Evolutionary conservation across 2,888 invertebrate species (phyloP).

Genomic region (Ypsolopha sequella): DNA sequence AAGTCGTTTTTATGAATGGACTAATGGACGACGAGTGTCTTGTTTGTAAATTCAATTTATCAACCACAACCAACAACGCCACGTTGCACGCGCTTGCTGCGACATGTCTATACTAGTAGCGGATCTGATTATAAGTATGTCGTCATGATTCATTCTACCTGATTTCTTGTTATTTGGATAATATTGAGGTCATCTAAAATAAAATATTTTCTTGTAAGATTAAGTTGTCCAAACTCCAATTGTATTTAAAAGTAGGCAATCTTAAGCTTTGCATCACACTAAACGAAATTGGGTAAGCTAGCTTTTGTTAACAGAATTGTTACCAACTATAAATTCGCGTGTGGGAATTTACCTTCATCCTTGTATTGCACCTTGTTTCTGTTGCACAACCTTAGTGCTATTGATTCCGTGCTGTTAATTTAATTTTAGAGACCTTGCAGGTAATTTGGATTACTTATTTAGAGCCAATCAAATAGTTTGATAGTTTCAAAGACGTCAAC

Average conservation of each 20-base stretch:
- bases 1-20: no score
- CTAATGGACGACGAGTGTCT: no score
- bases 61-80: no score
- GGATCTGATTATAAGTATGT: no score
- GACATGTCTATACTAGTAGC: slow-evolving; percentile 24
- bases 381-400: slow-evolving; percentile 15
- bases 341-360: slow-evolving; percentile 14
- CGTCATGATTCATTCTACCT: no score
- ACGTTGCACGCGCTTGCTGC: slow-evolving; percentile 12
- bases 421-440: slow-evolving; percentile 12
- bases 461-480: no score
- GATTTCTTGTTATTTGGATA: not conserved
- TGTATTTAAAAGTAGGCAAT: not conserved
- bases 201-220: not conserved
- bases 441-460: no score
- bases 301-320: not conserved
- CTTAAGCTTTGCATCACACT: not conserved
- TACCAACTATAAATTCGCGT: slow-evolving; percentile 12
- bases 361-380: slow-evolving; percentile 6
- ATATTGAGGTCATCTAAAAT: not conserved
- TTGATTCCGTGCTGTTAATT: slow-evolving; percentile 18
- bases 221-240: not conserved
- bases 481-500: no score
- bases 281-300: not conserved
- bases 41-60: no score